phyloP scores from a whole-genome alignment of 2,888 invertebrate species.

The Eupithecia dodoneata region DNA sequence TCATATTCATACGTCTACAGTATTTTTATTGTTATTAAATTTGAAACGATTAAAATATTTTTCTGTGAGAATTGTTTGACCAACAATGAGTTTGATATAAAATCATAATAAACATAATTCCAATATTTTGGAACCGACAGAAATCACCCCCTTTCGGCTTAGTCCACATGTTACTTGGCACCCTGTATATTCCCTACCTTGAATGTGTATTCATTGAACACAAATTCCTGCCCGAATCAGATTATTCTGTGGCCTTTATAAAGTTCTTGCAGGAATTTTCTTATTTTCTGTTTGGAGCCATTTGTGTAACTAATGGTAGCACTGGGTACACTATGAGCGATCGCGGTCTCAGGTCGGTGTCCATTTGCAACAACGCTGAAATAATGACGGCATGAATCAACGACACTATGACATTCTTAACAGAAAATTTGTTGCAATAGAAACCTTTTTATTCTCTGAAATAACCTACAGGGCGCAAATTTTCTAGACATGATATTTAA shows the following conservation, averaged over 20 bases:
- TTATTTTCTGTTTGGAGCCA: conserved; percentile 45
- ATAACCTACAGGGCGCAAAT: not conserved
- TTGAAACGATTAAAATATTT: too few species aligned
- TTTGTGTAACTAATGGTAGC: conserved; percentile 70
- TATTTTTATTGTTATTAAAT: too few species aligned
- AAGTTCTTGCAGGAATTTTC: not conserved
- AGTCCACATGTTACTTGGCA: too few species aligned
- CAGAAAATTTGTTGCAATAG: not conserved
- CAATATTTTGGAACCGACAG: too few species aligned
- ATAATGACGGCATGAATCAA: conserved; percentile 60
- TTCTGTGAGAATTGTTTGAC: too few species aligned
- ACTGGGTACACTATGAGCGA: conserved; percentile 59
- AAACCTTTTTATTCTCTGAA: not conserved
- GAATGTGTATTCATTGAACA: not conserved
- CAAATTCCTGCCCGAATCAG: not conserved
- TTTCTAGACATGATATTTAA: not conserved
- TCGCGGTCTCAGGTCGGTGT: conserved; percentile 65
- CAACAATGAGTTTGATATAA: too few species aligned
- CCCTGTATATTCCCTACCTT: not conserved
- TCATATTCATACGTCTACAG: too few species aligned
- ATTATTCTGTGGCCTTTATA: not conserved
- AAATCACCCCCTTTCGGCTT: too few species aligned
- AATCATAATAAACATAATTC: too few species aligned
- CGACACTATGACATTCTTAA: conserved; percentile 18
- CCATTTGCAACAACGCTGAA: conserved; percentile 61